Evolutionary conservation across 92 coral and sea anemone species (phyloP).

Genomic region (Porites lobata): DNA sequence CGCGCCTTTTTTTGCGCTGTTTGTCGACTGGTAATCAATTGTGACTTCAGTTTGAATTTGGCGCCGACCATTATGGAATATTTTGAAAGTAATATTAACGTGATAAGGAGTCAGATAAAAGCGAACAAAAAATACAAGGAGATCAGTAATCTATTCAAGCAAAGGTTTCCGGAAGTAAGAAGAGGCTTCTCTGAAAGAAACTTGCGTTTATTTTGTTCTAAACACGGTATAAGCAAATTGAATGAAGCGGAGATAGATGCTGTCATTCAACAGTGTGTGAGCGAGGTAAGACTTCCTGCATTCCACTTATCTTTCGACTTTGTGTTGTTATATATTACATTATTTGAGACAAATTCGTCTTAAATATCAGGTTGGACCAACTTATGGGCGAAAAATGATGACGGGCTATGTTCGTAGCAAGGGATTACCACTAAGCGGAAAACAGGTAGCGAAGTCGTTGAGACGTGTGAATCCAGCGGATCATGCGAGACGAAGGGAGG

Average conservation of each 20-base stretch:
- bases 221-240: conserved; percentile 24
- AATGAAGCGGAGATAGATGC: conserved; percentile 32
- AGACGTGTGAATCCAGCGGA: conserved; percentile 70
- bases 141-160: conserved; percentile 32
- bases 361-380: conserved; percentile 70
- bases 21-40: conserved; percentile 17
- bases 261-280: conserved; percentile 27
- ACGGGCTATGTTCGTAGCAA: conserved; percentile 69
- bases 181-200: conserved; percentile 23
- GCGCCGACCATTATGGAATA: conserved; percentile 30
- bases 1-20: conserved; percentile 31
- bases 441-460: conserved; percentile 64
- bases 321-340: conserved; percentile 3
- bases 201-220: conserved; percentile 25
- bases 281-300: conserved; percentile 30
- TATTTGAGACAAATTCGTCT: conserved; percentile 13
- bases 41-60: conserved; percentile 33
- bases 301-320: conserved; percentile 3
- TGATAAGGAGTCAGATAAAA: conserved; percentile 26
- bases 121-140: conserved; percentile 25
- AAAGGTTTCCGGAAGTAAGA: conserved; percentile 24
- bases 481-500: conserved; percentile 71
- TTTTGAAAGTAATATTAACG: neutral
- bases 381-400: conserved; percentile 82
- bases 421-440: conserved; percentile 64